Conservation (phyloP, 2,888 invertebrate genomes). For the Selenia dentaria region DNA sequence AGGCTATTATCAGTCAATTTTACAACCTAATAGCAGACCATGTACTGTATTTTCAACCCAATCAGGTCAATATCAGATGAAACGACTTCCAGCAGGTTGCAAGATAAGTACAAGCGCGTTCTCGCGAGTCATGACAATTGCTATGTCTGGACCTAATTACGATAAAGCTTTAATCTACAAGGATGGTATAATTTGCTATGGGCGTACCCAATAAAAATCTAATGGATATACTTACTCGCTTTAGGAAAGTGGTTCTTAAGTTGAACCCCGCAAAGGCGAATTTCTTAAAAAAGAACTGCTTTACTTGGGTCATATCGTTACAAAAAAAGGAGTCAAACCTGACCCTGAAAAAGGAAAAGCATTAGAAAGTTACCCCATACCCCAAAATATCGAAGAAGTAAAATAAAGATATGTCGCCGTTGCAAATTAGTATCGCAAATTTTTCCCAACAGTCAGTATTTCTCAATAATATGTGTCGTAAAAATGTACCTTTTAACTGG, state of each 20-base stretch:
- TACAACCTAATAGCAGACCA: neutral
- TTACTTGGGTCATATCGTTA: conserved; percentile 2
- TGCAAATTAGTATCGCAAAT: conserved; percentile 24
- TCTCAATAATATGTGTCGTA: conserved; percentile 13
- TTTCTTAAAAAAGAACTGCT: neutral
- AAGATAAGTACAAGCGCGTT: conserved; percentile 24
- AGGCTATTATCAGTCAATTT: neutral
- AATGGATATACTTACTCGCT: neutral
- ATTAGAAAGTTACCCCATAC: neutral
- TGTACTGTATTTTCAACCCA: conserved; percentile 28
- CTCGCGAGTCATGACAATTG: conserved; percentile 19
- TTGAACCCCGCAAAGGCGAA: neutral
- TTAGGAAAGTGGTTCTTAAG: conserved; percentile 3
- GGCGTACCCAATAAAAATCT: conserved; percentile 10
- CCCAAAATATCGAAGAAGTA: neutral
- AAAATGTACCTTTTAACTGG: conserved; percentile 8
- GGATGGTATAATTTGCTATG: neutral
- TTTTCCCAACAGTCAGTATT: conserved; percentile 13
- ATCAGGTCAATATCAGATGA: conserved; percentile 22
- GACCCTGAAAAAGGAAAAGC: neutral
- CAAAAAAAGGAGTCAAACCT: neutral
- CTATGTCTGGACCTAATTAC: conserved; percentile 23
- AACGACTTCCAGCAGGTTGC: conserved; percentile 25
- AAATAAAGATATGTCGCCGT: conserved; percentile 23
- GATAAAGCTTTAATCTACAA: neutral